These are phyloP conservation scores for Lepidocyrtoides sp. DNA, from an alignment of 2,888 invertebrate genomes.

Conservation along the genomic window DNA sequence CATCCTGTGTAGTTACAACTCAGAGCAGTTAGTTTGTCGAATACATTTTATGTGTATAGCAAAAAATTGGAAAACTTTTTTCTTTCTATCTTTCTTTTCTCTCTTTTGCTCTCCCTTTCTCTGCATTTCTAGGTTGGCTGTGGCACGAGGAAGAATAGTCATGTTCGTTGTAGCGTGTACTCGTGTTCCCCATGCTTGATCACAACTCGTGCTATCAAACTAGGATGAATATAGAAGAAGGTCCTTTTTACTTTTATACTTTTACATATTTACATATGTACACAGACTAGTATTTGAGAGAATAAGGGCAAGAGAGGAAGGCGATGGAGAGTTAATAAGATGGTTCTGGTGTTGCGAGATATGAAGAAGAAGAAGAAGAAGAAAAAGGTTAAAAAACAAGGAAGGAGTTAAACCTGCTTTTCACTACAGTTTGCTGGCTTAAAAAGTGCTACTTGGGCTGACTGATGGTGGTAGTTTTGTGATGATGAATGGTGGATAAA, in stretches of 20 bases:
- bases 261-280: slow-evolving; percentile 24
- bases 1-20: background rate
- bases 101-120: background rate
- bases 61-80: slow-evolving; percentile 39
- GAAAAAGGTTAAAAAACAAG: background rate
- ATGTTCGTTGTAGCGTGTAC: slow-evolving; percentile 20
- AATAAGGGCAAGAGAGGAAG: background rate
- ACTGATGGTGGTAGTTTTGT: background rate
- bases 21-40: background rate
- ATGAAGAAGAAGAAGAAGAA: background rate
- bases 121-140: background rate
- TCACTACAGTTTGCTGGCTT: background rate
- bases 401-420: background rate
- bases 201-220: slow-evolving; percentile 2
- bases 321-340: slow-evolving; percentile 25
- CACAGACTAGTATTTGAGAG: background rate
- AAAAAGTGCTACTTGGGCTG: background rate
- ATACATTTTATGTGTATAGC: slow-evolving; percentile 8
- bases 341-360: background rate
- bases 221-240: background rate
- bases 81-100: background rate
- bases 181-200: slow-evolving; percentile 45
- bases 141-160: slow-evolving; percentile 24
- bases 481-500: background rate
- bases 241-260: background rate